Conservation (phyloP, 2,888 invertebrate species). For the Litoditis marina region DNA sequence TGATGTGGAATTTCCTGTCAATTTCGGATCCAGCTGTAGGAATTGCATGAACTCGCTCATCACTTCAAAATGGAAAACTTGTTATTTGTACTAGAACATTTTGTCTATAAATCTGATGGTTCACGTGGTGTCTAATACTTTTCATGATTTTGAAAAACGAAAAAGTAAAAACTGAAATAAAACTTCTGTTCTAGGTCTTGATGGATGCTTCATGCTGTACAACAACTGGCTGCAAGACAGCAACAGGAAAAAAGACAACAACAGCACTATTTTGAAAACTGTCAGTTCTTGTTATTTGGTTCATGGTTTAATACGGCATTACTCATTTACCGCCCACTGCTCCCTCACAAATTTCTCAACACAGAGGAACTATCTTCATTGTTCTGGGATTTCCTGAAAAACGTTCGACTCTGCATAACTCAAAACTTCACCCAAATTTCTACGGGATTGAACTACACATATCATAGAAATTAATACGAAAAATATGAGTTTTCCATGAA, state of each 20-base stretch:
- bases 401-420: constrained; percentile 10
- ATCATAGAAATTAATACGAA: too few relatives aligned
- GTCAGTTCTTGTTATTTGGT: neutral
- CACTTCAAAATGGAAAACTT: too few relatives aligned
- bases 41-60: too few relatives aligned
- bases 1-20: neutral
- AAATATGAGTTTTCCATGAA: too few relatives aligned
- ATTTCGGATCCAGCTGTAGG: neutral
- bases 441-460: too few relatives aligned
- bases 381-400: constrained; percentile 5
- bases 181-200: constrained; percentile 10
- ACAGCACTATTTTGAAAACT: neutral
- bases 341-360: too few relatives aligned
- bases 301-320: neutral
- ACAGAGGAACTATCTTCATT: too few relatives aligned
- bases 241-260: constrained; percentile 3
- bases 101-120: neutral
- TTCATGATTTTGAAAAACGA: neutral
- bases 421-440: too few relatives aligned
- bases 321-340: neutral
- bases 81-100: too few relatives aligned
- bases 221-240: constrained; percentile 13
- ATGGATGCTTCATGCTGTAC: constrained; percentile 12
- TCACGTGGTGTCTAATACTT: too few relatives aligned
- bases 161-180: neutral